A percentile compares a stretch with the other conserved stretches of the same genome.
Evolutionary conservation across 1,140 invertebrate species (phyloP).

Genomic region (Scaptodrosophila lebanonensis): DNA sequence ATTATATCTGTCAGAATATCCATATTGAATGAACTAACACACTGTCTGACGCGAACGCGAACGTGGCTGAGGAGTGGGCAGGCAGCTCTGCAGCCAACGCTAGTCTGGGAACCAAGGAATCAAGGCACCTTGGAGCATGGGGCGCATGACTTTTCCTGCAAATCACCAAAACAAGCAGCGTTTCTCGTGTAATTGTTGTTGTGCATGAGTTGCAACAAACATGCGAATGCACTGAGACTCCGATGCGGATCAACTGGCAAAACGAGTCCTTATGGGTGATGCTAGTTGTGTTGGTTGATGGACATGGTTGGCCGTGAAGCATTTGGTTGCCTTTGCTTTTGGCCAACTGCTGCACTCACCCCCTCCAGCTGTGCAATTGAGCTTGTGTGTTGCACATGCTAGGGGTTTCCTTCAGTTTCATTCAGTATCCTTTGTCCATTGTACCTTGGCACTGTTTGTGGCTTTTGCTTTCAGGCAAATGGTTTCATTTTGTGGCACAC

Average conservation of each 20-base stretch:
- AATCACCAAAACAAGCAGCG: conserved; percentile 43
- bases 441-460: conserved; percentile 14
- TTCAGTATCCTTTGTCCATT: not conserved
- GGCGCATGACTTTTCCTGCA: conserved; percentile 18
- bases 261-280: too few relatives aligned
- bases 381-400: conserved; percentile 17
- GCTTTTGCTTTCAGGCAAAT: conserved; percentile 5
- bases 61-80: too few relatives aligned
- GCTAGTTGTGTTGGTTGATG: too few relatives aligned
- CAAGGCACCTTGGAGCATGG: not conserved
- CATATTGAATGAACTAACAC: too few relatives aligned
- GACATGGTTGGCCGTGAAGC: too few relatives aligned
- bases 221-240: conserved; percentile 12
- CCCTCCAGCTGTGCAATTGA: conserved; percentile 18
- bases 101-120: not conserved
- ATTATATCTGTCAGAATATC: too few relatives aligned
- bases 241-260: not conserved
- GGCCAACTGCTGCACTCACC: conserved; percentile 6
- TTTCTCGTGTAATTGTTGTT: conserved; percentile 32
- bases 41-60: too few relatives aligned
- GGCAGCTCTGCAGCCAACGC: too few relatives aligned
- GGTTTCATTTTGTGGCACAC: conserved; percentile 4
- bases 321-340: too few relatives aligned
- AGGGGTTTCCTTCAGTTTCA: not conserved
- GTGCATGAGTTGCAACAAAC: conserved; percentile 41